These are phyloP conservation scores for Apocrypta bakeri DNA, from an alignment of 1,140 invertebrate species.

Conservation along the genomic window DNA sequence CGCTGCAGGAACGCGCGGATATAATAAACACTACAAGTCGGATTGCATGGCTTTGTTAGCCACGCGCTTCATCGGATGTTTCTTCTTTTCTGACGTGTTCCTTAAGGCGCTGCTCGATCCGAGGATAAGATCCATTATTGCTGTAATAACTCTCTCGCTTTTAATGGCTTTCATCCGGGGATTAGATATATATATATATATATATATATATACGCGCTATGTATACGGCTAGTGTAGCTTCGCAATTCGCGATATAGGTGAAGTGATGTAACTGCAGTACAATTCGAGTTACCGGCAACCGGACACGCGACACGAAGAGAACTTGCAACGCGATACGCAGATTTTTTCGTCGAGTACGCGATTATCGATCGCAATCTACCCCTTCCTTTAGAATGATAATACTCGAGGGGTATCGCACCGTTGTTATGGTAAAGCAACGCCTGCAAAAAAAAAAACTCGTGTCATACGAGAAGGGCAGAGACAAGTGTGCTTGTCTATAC, in stretches of 20 bases:
- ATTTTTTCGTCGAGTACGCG: conserved; percentile 42
- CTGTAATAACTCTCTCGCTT: background rate
- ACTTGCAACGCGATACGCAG: conserved; percentile 15
- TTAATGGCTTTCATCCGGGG: background rate
- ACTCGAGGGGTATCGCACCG: conserved; percentile 11
- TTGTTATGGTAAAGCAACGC: conserved; percentile 9
- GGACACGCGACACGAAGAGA: background rate
- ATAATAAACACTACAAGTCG: background rate
- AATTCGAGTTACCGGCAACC: too few relatives aligned
- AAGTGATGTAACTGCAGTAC: too few relatives aligned
- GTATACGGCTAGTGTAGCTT: too few relatives aligned
- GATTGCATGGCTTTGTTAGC: background rate
- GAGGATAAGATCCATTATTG: background rate
- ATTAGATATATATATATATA: too few relatives aligned
- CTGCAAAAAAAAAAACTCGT: conserved; percentile 28
- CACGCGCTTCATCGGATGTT: background rate
- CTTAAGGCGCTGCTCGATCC: background rate
- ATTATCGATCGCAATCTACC: conserved; percentile 48
- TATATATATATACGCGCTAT: too few relatives aligned
- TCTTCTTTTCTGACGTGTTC: background rate
- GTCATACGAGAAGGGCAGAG: conserved; percentile 16
- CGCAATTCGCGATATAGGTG: too few relatives aligned
- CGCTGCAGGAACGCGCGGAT: background rate
- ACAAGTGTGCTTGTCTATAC: conserved; percentile 29
- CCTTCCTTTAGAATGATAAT: conserved; percentile 33